phyloP scores from a whole-genome alignment of 53 echinoderm and acorn worm species.

The Luidia sarsii region DNA sequence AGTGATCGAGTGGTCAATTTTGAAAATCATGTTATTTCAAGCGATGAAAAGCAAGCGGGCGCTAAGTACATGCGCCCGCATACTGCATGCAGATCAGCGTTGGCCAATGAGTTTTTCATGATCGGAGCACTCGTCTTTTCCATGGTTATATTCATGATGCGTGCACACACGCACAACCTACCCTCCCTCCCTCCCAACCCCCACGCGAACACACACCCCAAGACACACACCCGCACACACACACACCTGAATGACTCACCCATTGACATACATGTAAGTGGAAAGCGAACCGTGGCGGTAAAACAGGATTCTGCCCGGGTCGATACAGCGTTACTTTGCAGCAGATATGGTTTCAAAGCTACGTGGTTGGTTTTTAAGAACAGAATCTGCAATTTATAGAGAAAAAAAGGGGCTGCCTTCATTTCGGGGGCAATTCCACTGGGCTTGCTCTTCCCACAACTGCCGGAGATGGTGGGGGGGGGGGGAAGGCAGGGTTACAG shows the following conservation, averaged over 20 bases:
- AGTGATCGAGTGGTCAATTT: background rate
- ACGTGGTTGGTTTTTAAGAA: constrained; percentile 49
- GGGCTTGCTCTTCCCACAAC: background rate
- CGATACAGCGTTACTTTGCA: constrained; percentile 56
- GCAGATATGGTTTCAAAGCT: constrained; percentile 33
- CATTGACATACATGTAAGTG: background rate
- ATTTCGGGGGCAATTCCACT: constrained; percentile 2
- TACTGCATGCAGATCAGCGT: background rate
- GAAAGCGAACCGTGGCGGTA: constrained; percentile 20
- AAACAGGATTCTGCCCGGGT: constrained; percentile 8
- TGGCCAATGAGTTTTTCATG: too few species aligned
- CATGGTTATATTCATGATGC: constrained; percentile 2
- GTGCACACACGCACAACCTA: background rate
- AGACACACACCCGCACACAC: too few species aligned
- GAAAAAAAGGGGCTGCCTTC: background rate
- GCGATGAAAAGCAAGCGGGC: background rate
- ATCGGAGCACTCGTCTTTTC: background rate
- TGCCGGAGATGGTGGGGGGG: constrained; percentile 11
- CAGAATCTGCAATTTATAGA: constrained; percentile 10
- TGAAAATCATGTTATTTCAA: background rate
- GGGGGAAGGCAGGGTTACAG: constrained; percentile 40
- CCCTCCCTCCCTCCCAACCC: constrained; percentile 15
- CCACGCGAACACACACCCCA: background rate
- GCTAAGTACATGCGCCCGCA: constrained; percentile 8
- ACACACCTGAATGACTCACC: constrained; percentile 35